Percentiles rank a stretch among this genome's conserved stretches.
Conservation (phyloP, 2,113 vertebrate species). For the Pipra filicauda region DNA sequence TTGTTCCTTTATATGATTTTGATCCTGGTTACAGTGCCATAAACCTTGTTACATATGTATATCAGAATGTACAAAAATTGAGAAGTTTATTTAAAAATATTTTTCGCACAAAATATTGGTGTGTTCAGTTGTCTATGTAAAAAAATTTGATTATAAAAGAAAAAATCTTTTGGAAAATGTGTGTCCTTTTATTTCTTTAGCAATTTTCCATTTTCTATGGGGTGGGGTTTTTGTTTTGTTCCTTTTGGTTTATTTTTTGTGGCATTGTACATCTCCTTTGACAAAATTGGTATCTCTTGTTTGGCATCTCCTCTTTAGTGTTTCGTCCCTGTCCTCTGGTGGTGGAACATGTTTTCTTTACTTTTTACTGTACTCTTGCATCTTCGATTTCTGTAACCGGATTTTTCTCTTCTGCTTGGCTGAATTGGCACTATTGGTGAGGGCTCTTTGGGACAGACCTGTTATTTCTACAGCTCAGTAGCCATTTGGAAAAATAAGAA, state of each 20-base stretch:
- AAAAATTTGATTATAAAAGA: conserved; percentile 79
- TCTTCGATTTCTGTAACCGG: background rate
- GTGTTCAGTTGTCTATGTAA: conserved; percentile 80
- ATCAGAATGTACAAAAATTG: conserved; percentile 78
- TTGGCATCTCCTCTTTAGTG: background rate
- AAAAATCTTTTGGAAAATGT: conserved; percentile 72
- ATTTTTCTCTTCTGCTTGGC: background rate
- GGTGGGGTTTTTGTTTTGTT: background rate
- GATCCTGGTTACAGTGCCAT: conserved; percentile 83
- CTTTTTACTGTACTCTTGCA: background rate
- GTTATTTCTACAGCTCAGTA: background rate
- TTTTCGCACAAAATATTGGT: conserved; percentile 81
- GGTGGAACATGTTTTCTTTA: conserved; percentile 12
- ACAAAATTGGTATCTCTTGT: background rate
- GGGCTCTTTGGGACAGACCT: background rate
- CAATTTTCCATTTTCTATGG: background rate
- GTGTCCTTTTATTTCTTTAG: conserved; percentile 53
- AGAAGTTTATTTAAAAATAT: conserved; percentile 83
- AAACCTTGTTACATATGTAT: conserved; percentile 85
- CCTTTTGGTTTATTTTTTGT: background rate
- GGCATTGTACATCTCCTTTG: background rate
- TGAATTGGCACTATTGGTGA: background rate
- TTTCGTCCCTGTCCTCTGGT: background rate
- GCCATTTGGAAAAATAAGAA: background rate
- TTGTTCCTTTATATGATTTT: conserved; percentile 65